Evolutionary conservation across 2,888 invertebrate genomes (phyloP).

Genomic region (Apoderus coryli): DNA sequence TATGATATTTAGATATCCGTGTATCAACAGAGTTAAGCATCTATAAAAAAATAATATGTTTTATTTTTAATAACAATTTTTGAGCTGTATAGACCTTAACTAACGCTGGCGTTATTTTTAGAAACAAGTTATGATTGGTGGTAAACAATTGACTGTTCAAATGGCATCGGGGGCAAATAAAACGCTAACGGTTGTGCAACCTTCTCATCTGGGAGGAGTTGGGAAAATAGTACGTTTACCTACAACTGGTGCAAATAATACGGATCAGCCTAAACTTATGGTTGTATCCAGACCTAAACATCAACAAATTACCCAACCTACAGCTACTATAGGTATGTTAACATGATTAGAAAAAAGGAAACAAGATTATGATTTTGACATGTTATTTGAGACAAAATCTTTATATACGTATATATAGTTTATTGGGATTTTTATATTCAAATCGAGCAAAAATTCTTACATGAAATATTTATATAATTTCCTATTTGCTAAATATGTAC

Average conservation of each 20-base stretch:
- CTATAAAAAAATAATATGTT: conserved; percentile 3
- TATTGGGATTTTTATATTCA: too few relatives aligned
- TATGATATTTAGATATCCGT: too few relatives aligned
- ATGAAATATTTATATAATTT: too few relatives aligned
- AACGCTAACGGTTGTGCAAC: conserved; percentile 44
- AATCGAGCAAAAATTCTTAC: too few relatives aligned
- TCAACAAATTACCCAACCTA: conserved; percentile 26
- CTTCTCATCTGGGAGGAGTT: conserved; percentile 23
- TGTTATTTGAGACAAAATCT: background rate
- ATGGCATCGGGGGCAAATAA: conserved; percentile 45
- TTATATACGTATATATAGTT: too few relatives aligned
- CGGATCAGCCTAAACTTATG: conserved; percentile 32
- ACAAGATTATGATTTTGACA: background rate
- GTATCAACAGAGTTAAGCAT: too few relatives aligned
- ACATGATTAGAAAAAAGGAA: conserved; percentile 5
- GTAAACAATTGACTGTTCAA: conserved; percentile 58
- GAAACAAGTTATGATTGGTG: conserved; percentile 51
- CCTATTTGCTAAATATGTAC: too few relatives aligned
- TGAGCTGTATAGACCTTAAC: too few relatives aligned
- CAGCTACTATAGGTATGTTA: conserved; percentile 35
- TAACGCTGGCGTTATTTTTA: conserved; percentile 23
- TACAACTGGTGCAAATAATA: conserved; percentile 23
- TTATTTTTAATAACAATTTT: background rate
- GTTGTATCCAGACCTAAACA: conserved; percentile 39
- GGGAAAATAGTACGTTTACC: conserved; percentile 31